Evolutionary conservation across 2,113 vertebrate genomes (phyloP).

Genomic region (Oryzias melastigma): DNA sequence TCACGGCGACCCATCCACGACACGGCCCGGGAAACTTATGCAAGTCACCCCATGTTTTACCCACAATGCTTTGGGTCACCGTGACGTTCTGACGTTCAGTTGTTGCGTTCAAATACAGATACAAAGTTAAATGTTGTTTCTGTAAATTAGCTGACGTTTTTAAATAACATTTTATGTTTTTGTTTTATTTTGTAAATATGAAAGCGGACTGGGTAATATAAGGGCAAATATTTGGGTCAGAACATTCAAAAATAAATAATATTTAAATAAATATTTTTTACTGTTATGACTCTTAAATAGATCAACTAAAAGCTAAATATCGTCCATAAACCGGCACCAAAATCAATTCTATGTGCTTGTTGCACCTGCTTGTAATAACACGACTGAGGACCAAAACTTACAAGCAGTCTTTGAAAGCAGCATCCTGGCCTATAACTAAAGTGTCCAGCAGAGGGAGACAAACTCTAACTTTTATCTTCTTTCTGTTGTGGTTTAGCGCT

Average conservation of each 20-base stretch:
- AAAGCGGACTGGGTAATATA: no score
- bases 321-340: no score
- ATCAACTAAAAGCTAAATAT: no score
- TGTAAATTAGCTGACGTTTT: background rate
- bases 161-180: background rate
- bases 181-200: no score
- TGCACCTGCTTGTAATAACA: no score
- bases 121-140: conserved; percentile 1
- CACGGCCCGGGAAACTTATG: conserved; percentile 34
- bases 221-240: no score
- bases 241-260: no score
- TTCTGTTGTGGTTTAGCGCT: no score
- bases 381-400: background rate
- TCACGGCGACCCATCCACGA: background rate
- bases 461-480: conserved; percentile 39
- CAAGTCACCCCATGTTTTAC: conserved; percentile 58
- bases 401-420: conserved; percentile 14
- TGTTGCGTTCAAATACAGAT: conserved; percentile 32
- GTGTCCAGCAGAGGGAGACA: conserved; percentile 69
- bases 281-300: no score
- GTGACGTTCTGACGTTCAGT: conserved; percentile 6
- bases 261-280: no score
- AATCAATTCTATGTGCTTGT: no score
- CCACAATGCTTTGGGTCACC: conserved; percentile 55
- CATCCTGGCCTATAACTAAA: conserved; percentile 4